A percentile compares a stretch with the other conserved stretches of the same genome.
These are phyloP conservation scores for Girardinichthys multiradiatus DNA, from an alignment of 2,113 vertebrate genomes.

Conservation along the genomic window DNA sequence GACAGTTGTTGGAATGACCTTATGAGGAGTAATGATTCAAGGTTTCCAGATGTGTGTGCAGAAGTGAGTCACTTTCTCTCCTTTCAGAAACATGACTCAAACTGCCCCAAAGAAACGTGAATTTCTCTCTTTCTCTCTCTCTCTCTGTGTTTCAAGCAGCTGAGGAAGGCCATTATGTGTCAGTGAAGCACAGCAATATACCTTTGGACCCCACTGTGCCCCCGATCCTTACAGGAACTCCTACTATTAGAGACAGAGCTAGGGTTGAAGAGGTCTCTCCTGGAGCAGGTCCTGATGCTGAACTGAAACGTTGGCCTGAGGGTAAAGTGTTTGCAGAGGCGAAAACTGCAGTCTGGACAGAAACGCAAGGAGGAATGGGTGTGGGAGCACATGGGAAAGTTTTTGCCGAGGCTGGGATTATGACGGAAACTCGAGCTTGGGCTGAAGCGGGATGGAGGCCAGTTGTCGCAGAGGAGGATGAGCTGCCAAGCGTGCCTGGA, in stretches of 20 bases:
- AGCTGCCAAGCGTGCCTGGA: slow-evolving; percentile 24
- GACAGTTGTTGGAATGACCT: slow-evolving; percentile 37
- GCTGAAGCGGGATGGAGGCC: slow-evolving; percentile 52
- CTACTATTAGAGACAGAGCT: slow-evolving; percentile 14
- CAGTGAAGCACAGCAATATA: slow-evolving; percentile 19
- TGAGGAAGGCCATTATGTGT: slow-evolving; percentile 42
- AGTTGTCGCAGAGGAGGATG: neutral
- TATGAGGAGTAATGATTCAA: slow-evolving; percentile 47
- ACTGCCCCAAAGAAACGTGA: slow-evolving; percentile 36
- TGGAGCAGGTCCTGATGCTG: neutral
- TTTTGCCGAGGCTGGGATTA: slow-evolving; percentile 38
- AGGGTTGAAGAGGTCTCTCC: slow-evolving; percentile 21
- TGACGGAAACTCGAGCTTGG: slow-evolving; percentile 46
- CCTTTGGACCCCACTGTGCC: slow-evolving; percentile 34
- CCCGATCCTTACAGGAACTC: slow-evolving; percentile 44
- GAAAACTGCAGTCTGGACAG: slow-evolving; percentile 48
- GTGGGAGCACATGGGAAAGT: slow-evolving; percentile 22
- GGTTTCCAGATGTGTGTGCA: slow-evolving; percentile 25
- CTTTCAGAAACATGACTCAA: slow-evolving; percentile 42
- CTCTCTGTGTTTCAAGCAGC: slow-evolving; percentile 51
- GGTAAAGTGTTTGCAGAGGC: slow-evolving; percentile 52
- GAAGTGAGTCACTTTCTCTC: slow-evolving; percentile 17
- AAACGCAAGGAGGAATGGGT: slow-evolving; percentile 31
- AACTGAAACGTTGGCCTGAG: slow-evolving; percentile 27
- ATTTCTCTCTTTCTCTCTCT: slow-evolving; percentile 8